A percentile compares a stretch with the other conserved stretches of the same genome.
phyloP scores from a whole-genome alignment of 2,113 vertebrate species.

The Lipophrys pholis region DNA sequence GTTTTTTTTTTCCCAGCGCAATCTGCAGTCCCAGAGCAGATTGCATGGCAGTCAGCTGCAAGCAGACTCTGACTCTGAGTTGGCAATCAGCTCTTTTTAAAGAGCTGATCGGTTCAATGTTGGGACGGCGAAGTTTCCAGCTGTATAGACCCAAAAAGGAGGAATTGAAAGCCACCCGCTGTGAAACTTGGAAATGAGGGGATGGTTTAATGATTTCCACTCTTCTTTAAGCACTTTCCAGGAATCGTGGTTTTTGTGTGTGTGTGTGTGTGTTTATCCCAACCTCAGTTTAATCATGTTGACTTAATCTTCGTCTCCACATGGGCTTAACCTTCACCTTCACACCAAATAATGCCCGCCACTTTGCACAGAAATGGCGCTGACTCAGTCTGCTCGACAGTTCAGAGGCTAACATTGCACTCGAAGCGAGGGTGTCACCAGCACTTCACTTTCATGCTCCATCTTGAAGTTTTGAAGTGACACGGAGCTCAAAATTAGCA shows the following conservation, averaged over 20 bases:
- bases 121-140: constrained; percentile 36
- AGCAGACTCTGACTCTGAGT: constrained; percentile 23
- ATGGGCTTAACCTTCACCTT: constrained; percentile 20
- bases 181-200: constrained; percentile 22
- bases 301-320: constrained; percentile 15
- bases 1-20: constrained; percentile 22
- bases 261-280: neutral
- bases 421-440: neutral
- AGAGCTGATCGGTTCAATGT: constrained; percentile 24
- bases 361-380: neutral
- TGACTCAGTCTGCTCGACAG: neutral
- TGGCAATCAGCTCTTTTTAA: constrained; percentile 49
- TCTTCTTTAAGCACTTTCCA: constrained; percentile 21
- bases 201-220: constrained; percentile 37
- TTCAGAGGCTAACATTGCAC: neutral
- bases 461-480: neutral
- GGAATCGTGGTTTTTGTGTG: neutral
- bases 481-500: neutral
- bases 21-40: constrained; percentile 44
- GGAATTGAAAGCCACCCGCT: neutral
- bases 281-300: constrained; percentile 2
- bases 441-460: constrained; percentile 7
- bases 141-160: constrained; percentile 30
- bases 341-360: neutral
- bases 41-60: constrained; percentile 34